phyloP scores from a whole-genome alignment of 2,113 vertebrate genomes.

The Crypturellus undulatus region DNA sequence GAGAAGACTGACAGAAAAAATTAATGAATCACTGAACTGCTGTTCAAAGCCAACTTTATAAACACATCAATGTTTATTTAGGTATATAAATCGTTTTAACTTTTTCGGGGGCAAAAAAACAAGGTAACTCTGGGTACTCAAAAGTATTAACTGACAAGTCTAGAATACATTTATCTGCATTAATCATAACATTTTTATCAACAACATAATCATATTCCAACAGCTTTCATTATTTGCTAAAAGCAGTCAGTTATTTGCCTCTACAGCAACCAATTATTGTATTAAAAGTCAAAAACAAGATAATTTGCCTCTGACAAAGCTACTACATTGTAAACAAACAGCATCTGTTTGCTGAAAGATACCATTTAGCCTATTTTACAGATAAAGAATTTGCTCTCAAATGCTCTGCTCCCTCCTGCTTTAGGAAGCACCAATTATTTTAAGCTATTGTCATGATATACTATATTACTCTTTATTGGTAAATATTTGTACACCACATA shows the following conservation, averaged over 20 bases:
- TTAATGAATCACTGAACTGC: rapidly evolving
- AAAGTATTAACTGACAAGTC: not conserved
- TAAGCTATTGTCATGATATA: too few species aligned
- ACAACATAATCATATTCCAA: not conserved
- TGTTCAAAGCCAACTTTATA: not conserved
- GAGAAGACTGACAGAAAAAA: not conserved
- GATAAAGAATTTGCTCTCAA: not conserved
- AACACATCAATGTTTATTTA: not conserved
- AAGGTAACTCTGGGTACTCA: not conserved
- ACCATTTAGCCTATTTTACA: not conserved
- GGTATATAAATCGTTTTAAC: not conserved
- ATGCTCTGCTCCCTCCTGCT: not conserved
- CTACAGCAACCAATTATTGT: not conserved
- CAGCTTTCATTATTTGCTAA: slow-evolving; percentile 4
- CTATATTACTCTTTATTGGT: not conserved
- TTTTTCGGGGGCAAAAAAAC: not conserved
- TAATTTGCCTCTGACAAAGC: not conserved
- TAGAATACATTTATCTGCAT: not conserved
- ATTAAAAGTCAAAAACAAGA: not conserved
- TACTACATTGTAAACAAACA: not conserved
- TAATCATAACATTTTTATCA: not conserved
- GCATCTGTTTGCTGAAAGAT: not conserved
- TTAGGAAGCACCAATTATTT: not conserved
- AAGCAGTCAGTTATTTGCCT: not conserved
- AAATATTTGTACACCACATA: not conserved